A percentile compares a stretch with the other conserved stretches of the same genome.
These are phyloP conservation scores for Acropora tenuis DNA, from an alignment of 64 coral and sea anemone genomes.

Conservation along the genomic window DNA sequence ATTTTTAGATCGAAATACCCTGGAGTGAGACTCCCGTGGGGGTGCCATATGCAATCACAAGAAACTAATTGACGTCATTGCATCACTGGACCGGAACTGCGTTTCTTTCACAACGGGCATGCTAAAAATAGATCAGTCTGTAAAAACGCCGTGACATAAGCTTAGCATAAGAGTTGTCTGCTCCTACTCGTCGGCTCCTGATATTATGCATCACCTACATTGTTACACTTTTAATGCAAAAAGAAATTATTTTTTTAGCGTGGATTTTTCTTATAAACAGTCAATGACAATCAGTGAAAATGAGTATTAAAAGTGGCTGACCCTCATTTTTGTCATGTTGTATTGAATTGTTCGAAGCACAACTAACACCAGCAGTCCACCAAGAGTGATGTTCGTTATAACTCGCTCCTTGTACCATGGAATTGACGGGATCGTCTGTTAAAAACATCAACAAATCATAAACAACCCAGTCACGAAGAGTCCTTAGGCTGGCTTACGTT, in stretches of 20 bases:
- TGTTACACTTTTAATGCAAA: too few relatives aligned
- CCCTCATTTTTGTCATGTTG: constrained; percentile 99
- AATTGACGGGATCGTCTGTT: constrained; percentile 68
- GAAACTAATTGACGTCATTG: neutral
- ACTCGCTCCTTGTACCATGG: constrained; percentile 97
- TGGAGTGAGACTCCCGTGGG: too few relatives aligned
- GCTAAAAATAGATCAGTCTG: too few relatives aligned
- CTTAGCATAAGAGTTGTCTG: too few relatives aligned
- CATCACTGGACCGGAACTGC: neutral
- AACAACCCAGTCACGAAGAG: too few relatives aligned
- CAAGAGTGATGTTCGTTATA: constrained; percentile 94
- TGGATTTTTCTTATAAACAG: too few relatives aligned
- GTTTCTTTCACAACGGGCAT: neutral
- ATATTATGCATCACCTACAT: too few relatives aligned
- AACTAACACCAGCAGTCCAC: constrained; percentile 91
- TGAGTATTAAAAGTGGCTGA: constrained; percentile 45
- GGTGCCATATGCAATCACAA: neutral
- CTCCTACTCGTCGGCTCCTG: too few relatives aligned
- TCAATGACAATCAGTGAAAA: neutral
- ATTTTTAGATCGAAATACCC: too few relatives aligned
- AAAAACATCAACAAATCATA: neutral
- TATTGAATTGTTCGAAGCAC: constrained; percentile 98
- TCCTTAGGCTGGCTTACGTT: too few relatives aligned
- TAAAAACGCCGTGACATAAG: too few relatives aligned
- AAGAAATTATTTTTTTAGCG: too few relatives aligned